Percentiles rank a stretch among this genome's conserved stretches.
These are phyloP conservation scores for Crocodylus rhombifer DNA, from an alignment of 2,797 vertebrate genomes.

Conservation along the genomic window DNA sequence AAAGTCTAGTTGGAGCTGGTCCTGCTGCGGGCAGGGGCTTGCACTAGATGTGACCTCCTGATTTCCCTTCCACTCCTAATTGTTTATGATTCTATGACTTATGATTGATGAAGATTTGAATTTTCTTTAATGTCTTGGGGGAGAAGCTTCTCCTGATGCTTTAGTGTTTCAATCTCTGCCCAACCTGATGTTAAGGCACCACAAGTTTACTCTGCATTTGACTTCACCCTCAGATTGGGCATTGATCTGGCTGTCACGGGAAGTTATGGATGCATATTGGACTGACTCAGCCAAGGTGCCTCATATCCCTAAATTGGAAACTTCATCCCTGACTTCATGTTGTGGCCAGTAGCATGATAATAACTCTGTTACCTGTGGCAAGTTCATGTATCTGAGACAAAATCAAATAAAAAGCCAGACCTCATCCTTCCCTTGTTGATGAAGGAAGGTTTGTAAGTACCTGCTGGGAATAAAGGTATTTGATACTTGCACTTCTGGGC, in stretches of 20 bases:
- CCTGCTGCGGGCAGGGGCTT: too few species aligned
- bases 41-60: too few species aligned
- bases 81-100: neutral
- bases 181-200: neutral
- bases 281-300: neutral
- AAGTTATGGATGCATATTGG: neutral
- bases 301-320: too few species aligned
- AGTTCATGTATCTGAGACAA: too few species aligned
- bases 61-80: too few species aligned
- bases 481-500: neutral
- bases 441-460: neutral
- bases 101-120: neutral
- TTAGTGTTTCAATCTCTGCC: neutral
- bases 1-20: too few species aligned
- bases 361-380: too few species aligned
- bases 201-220: too few species aligned
- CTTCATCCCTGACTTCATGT: too few species aligned
- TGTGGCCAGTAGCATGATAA: too few species aligned
- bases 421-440: fast-evolving
- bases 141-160: fast-evolving
- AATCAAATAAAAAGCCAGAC: neutral
- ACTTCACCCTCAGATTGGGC: neutral
- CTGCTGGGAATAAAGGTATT: neutral
- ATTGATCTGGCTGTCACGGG: neutral
- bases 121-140: neutral